phyloP scores from a whole-genome alignment of 2,797 vertebrate genomes.

The Acanthurus leucopareius region DNA sequence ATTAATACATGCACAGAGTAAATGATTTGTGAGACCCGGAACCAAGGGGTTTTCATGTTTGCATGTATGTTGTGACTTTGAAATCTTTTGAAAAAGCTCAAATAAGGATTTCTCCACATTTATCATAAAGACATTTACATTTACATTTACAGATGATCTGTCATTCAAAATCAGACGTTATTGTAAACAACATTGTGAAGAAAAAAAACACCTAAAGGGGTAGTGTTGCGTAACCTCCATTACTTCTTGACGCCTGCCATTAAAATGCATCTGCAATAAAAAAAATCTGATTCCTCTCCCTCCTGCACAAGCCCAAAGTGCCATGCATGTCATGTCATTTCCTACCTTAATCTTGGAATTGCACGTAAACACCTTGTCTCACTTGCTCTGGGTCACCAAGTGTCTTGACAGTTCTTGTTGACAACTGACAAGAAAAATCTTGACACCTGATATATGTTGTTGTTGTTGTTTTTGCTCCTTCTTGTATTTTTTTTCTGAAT shows the following conservation, averaged over 20 bases:
- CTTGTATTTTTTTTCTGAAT: neutral
- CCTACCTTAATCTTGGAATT: constrained; percentile 9
- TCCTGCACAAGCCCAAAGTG: neutral
- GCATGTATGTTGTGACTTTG: neutral
- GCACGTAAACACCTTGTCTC: constrained; percentile 29
- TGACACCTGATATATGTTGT: constrained; percentile 20
- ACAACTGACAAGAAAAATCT: constrained; percentile 32
- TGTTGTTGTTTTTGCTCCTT: constrained; percentile 29
- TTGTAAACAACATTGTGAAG: neutral
- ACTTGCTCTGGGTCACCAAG: constrained; percentile 15
- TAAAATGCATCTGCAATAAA: constrained; percentile 18
- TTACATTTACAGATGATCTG: neutral
- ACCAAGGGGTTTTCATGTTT: constrained; percentile 18
- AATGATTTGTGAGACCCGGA: constrained; percentile 40
- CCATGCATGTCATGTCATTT: neutral
- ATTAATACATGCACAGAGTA: constrained; percentile 33
- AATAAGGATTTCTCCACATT: neutral
- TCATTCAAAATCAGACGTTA: neutral
- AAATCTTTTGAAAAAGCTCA: constrained; percentile 9
- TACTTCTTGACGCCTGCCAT: constrained; percentile 4
- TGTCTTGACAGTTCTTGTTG: constrained; percentile 36
- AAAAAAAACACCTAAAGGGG: neutral
- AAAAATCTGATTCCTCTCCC: neutral
- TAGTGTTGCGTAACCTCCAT: neutral
- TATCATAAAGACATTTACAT: constrained; percentile 1